Percentiles rank a stretch among this genome's conserved stretches.
Conservation (phyloP, 1,140 invertebrate species). For the Drosophila equinoxialis region DNA sequence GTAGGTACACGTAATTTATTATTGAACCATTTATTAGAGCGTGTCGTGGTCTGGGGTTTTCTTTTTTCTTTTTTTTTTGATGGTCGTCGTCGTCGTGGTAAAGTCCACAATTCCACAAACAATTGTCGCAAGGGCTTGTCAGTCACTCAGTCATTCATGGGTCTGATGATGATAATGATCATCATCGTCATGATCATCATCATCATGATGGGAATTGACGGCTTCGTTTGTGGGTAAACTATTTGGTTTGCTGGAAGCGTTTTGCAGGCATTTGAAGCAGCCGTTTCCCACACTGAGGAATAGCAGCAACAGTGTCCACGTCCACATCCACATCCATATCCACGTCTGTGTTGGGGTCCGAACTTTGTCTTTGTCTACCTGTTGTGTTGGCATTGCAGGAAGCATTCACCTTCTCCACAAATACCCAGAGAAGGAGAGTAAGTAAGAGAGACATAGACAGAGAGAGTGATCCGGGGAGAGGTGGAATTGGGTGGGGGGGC, state of each 20-base stretch:
- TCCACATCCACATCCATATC: conserved; percentile 25
- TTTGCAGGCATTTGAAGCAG: conserved; percentile 64
- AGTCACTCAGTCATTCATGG: conserved; percentile 68
- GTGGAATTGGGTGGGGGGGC: neutral
- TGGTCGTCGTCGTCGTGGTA: conserved; percentile 21
- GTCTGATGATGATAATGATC: conserved; percentile 15
- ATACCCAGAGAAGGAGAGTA: neutral
- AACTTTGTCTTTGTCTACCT: conserved; percentile 69
- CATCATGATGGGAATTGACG: conserved; percentile 45
- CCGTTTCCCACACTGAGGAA: conserved; percentile 60
- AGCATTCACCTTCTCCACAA: conserved; percentile 69
- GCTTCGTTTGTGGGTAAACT: conserved; percentile 59
- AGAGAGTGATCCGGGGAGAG: neutral
- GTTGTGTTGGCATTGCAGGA: conserved; percentile 81
- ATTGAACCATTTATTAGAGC: conserved; percentile 78
- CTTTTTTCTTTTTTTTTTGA: conserved; percentile 15
- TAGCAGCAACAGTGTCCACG: conserved; percentile 11
- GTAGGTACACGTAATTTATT: conserved; percentile 61
- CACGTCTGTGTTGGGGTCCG: conserved; percentile 28
- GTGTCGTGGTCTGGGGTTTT: conserved; percentile 53
- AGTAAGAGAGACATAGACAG: neutral
- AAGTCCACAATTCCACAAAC: conserved; percentile 40
- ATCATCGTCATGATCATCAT: neutral
- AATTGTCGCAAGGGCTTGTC: conserved; percentile 68
- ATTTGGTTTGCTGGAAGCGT: conserved; percentile 64